Base-by-base conservation (phyloP, 92 coral and sea anemone genomes). In the Phymanthus crucifer region DNA sequence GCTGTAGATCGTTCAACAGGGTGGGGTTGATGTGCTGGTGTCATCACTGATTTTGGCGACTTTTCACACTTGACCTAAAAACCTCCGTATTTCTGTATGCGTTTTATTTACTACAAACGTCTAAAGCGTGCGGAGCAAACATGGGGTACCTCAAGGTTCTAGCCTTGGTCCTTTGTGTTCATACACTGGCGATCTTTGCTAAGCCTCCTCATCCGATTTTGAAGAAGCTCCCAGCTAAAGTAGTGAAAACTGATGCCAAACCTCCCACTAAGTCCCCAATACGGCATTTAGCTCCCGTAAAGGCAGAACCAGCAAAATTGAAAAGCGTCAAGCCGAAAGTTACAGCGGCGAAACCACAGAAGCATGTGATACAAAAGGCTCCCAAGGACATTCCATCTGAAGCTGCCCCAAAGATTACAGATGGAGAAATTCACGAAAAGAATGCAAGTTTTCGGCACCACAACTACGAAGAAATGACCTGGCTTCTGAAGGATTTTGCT, bases 401-500 rank as follows among this genome's bases (percentile, higher is more conserved):
- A 48, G 73, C 82, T 1, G 77, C 81, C 17, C 78, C 72, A 64
- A 7, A 87, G 78, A 82, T 81, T 48, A 50, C 67, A 23, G 88
- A 68, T 17, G 45, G 56, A 12, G 97, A 93, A 70, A 78, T 90
- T 29, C 40, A 58, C 54, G 92, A 90, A 64, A 82, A 75, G 21
- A 90, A 85, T 40, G 58, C 77, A 21, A 90, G 94, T 71, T 96
- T 96, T 78, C 76, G 87, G 48, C 99, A 93, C 46, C 99, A 96
- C 77, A 91, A 96, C 78, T 96, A 96, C 78, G 98, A 96, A 80
- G 99, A 96, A 83, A 83, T 96, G 93, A 96, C 99, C 37, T 96
- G 99, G 99, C 82, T 96, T 21, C 57, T 96, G 67, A 96, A 96
- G 83, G 94, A 87, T 11, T 91, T 87, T 74, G 89, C 99, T 8